These are phyloP conservation scores for Leucania comma DNA, from an alignment of 2,888 invertebrate species.

Conservation along the genomic window DNA sequence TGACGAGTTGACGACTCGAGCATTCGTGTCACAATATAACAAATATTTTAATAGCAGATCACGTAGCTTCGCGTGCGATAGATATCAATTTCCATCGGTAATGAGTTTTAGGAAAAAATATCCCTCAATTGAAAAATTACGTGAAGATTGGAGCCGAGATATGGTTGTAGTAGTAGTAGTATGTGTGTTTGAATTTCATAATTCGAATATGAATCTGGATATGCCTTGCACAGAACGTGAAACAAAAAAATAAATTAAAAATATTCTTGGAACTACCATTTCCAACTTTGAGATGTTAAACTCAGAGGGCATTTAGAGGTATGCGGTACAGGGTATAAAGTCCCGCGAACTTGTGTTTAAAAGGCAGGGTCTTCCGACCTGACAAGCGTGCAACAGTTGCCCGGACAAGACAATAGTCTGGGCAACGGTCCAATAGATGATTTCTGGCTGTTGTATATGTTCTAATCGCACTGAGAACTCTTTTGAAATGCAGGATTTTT, in stretches of 20 bases:
- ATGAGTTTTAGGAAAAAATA: slow-evolving; percentile 51
- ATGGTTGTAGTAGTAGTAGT: not conserved
- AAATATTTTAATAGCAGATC: slow-evolving; percentile 59
- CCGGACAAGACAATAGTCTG: too few species aligned
- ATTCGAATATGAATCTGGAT: not conserved
- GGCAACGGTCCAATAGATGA: too few species aligned
- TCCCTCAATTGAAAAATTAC: slow-evolving; percentile 27
- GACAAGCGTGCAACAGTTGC: too few species aligned
- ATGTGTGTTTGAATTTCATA: slow-evolving; percentile 18
- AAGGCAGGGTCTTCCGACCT: too few species aligned
- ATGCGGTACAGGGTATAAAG: too few species aligned
- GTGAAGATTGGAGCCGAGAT: slow-evolving; percentile 13
- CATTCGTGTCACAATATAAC: slow-evolving; percentile 66
- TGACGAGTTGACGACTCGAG: slow-evolving; percentile 48
- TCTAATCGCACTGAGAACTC: too few species aligned
- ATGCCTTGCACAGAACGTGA: not conserved
- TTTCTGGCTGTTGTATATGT: too few species aligned
- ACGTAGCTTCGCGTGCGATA: slow-evolving; percentile 56
- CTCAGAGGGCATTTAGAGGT: too few species aligned
- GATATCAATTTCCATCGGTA: slow-evolving; percentile 52
- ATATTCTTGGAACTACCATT: not conserved
- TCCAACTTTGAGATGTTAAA: not conserved
- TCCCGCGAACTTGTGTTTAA: too few species aligned
- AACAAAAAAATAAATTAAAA: not conserved
- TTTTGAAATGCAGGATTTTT: too few species aligned